Percentiles rank a stretch among this genome's conserved stretches.
Conservation (phyloP, 2,113 vertebrate genomes). For the Poecilia latipinna region DNA sequence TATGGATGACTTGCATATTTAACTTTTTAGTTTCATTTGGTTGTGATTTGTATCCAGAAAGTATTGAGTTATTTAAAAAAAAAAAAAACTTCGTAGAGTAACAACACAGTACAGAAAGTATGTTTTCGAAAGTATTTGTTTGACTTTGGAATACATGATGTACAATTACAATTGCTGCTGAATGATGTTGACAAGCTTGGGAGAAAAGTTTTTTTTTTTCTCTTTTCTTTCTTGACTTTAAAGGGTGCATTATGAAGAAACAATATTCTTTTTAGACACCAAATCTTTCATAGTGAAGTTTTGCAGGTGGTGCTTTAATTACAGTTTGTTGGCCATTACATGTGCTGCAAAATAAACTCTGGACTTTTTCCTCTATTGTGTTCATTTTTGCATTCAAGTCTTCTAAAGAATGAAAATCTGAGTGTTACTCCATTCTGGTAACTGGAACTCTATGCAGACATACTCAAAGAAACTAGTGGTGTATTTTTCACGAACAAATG, state of each 20-base stretch:
- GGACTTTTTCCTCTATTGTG: constrained; percentile 3
- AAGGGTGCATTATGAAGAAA: not conserved
- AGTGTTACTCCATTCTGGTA: not conserved
- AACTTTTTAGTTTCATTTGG: constrained; percentile 40
- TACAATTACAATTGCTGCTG: constrained; percentile 14
- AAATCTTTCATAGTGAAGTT: constrained; percentile 28
- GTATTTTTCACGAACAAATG: not conserved
- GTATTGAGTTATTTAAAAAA: constrained; percentile 9
- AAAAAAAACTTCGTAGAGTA: not conserved
- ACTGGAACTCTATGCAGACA: not conserved
- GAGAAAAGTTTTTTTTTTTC: not conserved
- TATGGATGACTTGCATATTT: constrained; percentile 25
- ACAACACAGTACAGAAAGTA: not conserved
- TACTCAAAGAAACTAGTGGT: not conserved
- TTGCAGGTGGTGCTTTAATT: constrained; percentile 40
- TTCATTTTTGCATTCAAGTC: not conserved
- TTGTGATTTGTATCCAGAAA: constrained; percentile 19
- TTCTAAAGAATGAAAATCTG: not conserved
- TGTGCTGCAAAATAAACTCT: constrained; percentile 60
- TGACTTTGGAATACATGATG: constrained; percentile 15
- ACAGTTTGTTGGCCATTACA: constrained; percentile 49
- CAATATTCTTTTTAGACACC: not conserved
- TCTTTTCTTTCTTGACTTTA: constrained; percentile 10
- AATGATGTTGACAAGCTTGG: not conserved
- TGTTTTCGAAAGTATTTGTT: constrained; percentile 19